Base-by-base conservation (phyloP, 2,888 invertebrate species). In the Rotaria sp. region DNA sequence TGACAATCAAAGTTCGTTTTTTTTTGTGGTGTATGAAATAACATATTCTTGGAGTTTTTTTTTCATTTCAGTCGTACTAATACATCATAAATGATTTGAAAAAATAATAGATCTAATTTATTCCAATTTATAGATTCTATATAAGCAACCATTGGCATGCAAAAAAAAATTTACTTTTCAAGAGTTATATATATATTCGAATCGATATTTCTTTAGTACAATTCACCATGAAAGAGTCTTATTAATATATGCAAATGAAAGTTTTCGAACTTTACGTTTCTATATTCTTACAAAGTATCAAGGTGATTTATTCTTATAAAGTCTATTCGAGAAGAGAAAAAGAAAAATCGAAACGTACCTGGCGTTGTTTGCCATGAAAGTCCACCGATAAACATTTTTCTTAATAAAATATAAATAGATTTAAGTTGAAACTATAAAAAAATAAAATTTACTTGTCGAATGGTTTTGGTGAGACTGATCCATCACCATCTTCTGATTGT, bases 371-470 rank as follows among this genome's bases (percentile, higher is more conserved):
- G 85, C 30, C 87, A 84, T 50, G 80, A 80, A 38, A 87, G 85
- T n/a, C 87, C 87, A 52, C 87, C 87, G 55, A 87, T 85, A 67
- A 87, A 87, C 85, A 87, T 87, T 87, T 87, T 87, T 35, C 86
- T 80, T 8, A 80, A 45, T 45, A n/a, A 3, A 45, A 80, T n/a
- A 45, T 11, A 21, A 80, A 45, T 50, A 50, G 0, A 50, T 50
- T 50, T 18, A 18, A 4, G 18, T 67, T n/a, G 67, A 30, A 15
- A n/a, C 30, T 67, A 7, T 67, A 13, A 50, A 50, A 50, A 50
- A 50, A 18, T 50, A 50, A 50, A 67, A n/a, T 2, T 41, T 80
- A 80, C 80, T 45, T 80, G 18, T 80, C 80, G 13, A 80, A 80
- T 15, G 80, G 80, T 45, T 15, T 41, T 41, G 80, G 80, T 67